Evolutionary conservation across 2,113 vertebrate genomes (phyloP).

Genomic region (Rousettus leschenaultii): DNA sequence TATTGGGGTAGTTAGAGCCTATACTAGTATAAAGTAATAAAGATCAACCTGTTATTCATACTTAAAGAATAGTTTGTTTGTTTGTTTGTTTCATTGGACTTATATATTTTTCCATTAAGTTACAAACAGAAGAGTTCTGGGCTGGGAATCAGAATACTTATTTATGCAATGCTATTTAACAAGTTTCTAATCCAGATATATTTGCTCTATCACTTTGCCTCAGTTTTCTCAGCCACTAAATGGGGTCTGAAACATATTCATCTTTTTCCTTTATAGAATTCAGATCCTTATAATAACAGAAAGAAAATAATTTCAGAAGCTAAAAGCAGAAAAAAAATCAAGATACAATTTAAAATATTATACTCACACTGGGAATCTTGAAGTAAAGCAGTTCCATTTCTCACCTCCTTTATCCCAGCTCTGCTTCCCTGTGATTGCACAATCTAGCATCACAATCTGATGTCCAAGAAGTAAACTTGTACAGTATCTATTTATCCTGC

Average conservation of each 20-base stretch:
- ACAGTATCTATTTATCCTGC: not conserved
- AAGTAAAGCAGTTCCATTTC: not conserved
- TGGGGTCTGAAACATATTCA: not conserved
- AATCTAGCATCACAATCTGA: slow-evolving; percentile 16
- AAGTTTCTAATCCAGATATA: not conserved
- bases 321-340: not conserved
- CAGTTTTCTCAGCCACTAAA: not conserved
- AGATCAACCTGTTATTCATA: not conserved
- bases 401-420: not conserved
- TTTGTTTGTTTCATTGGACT: not conserved
- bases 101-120: not conserved
- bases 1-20: not conserved
- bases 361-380: not conserved
- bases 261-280: not conserved
- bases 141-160: not conserved
- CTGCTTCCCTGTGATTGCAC: not conserved
- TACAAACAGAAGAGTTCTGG: not conserved
- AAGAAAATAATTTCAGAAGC: slow-evolving; percentile 10
- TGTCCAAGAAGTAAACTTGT: not conserved
- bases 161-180: not conserved
- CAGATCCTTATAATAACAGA: not conserved
- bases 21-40: not conserved
- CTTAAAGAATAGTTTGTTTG: not conserved
- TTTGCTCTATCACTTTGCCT: not conserved
- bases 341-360: slow-evolving; percentile 1